Evolutionary conservation across 2,888 invertebrate genomes (phyloP).

Genomic region (Cepaea hortensis): DNA sequence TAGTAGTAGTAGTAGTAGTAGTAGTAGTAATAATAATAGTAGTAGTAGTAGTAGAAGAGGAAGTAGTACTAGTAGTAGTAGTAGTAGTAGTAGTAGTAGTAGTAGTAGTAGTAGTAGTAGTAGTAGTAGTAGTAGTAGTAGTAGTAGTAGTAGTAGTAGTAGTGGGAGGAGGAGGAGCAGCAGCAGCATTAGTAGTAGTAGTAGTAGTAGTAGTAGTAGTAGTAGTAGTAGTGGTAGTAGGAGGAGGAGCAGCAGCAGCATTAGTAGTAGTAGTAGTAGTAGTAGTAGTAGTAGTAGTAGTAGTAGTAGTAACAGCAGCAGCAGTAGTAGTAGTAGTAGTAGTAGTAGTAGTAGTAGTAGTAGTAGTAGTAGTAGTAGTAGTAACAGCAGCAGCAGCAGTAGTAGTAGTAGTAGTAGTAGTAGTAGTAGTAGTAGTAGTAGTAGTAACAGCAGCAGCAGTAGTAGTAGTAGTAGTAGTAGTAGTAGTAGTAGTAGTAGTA

Average conservation of each 20-base stretch:
- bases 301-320: conserved; percentile 10
- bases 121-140: conserved; percentile 34
- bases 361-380: too few species aligned
- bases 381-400: background rate
- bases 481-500: background rate
- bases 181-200: too few species aligned
- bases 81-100: conserved; percentile 29
- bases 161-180: too few species aligned
- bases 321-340: conserved; percentile 29
- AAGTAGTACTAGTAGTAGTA: background rate
- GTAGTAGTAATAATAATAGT: background rate
- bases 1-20: background rate
- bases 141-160: conserved; percentile 23
- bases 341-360: background rate
- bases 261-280: conserved; percentile 32
- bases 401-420: background rate
- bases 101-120: conserved; percentile 25
- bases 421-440: conserved; percentile 4
- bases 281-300: conserved; percentile 33
- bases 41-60: background rate
- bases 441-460: background rate
- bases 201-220: conserved; percentile 14
- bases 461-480: background rate
- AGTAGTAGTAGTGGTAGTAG: conserved; percentile 29
- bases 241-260: too few species aligned